Conservation (phyloP, 2,113 vertebrate genomes). For the Cryptoleucopteryx plumbea region DNA sequence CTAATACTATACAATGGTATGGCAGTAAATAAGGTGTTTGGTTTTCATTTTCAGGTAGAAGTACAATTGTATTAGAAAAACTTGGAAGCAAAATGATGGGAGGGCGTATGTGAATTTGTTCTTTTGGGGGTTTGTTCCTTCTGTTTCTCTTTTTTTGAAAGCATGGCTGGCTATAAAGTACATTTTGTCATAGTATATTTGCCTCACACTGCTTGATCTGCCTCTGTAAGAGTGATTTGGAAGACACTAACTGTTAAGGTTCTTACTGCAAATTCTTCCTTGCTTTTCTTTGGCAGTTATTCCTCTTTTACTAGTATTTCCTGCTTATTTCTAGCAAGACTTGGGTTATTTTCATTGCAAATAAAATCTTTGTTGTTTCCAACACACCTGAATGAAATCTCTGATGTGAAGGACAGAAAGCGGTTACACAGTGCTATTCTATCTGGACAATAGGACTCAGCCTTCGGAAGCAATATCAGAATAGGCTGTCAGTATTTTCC, state of each 20-base stretch:
- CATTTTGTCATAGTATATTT: neutral
- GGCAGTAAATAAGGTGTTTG: neutral
- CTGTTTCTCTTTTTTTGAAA: neutral
- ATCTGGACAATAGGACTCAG: neutral
- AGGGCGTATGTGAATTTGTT: neutral
- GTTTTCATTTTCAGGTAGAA: neutral
- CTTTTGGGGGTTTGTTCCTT: neutral
- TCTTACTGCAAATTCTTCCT: neutral
- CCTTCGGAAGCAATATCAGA: neutral
- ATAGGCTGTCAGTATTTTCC: neutral
- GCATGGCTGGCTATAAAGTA: neutral
- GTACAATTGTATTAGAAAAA: neutral
- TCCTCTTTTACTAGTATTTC: neutral
- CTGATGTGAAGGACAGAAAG: neutral
- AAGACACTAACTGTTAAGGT: neutral
- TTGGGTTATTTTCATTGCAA: neutral
- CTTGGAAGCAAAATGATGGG: neutral
- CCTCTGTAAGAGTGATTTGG: neutral
- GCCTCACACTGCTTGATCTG: neutral
- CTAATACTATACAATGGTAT: neutral
- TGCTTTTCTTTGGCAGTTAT: neutral
- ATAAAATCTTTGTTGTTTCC: neutral
- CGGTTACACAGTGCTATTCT: neutral
- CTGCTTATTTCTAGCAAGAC: neutral
- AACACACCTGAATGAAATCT: neutral